Evolutionary conservation across 2,888 invertebrate species (phyloP), one percentile per base, ranked within the genome.

Genomic region (Sabatieria punctata): DNA sequence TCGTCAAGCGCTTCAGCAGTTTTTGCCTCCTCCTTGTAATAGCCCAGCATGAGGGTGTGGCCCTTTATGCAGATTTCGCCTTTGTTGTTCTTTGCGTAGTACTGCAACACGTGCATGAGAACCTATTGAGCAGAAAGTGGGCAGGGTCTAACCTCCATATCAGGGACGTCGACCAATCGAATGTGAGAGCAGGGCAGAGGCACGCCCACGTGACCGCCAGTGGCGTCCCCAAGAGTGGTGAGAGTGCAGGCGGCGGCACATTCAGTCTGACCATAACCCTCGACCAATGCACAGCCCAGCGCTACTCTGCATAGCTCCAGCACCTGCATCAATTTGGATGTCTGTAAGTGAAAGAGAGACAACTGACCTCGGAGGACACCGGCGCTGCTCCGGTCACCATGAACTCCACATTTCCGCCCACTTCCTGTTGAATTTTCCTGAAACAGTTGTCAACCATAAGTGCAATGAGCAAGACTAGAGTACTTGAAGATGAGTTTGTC

Each of bases 61-160:
- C 93, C 93, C 63, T 86, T 85, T 13, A 93, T 81, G 67, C 93
- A 93, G 25, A 95, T 82, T 66, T 70, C 56, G n/a, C 59, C 59
- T 39, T 54, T 54, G 24, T 52, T 50, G 35, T 57, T 54, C 26
- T 50, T 50, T 1, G 58, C 55, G 41, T 51, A 61, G 48, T 64
- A 63, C 45, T 60, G 58, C 42, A 65, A 50, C n/a, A n/a, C n/a
- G n/a, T n/a, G n/a, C n/a, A n/a, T n/a, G n/a, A n/a, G n/a, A n/a
- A n/a, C n/a, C n/a, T n/a, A n/a, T n/a, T n/a, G n/a, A n/a, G n/a
- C n/a, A n/a, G n/a, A n/a, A n/a, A n/a, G n/a, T n/a, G n/a, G n/a
- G n/a, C n/a, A n/a, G n/a, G n/a, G n/a, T 18, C 38, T 13, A 15
- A 43, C 43, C 38, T 38, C 48, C 47, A 48, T 47, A 19, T 51